Evolutionary conservation across 1,140 invertebrate species (phyloP), one percentile per base, ranked within the genome.

Genomic region (Hypothenemus hampei): DNA sequence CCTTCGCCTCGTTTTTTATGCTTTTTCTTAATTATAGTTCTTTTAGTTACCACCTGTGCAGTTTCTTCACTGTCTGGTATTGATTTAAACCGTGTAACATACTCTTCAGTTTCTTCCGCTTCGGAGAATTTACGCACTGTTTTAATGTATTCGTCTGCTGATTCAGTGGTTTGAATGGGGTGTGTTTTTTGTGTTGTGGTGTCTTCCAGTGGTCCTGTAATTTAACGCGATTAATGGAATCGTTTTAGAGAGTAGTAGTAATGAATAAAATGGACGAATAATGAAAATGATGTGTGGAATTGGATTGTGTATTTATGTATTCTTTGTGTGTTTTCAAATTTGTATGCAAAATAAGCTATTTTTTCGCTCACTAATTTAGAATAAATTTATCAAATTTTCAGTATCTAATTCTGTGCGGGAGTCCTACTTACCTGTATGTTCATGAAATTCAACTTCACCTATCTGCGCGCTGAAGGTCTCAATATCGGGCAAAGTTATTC

Each of bases 91-190:
- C 75, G 78, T 15, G 77, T 78, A 22, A 78, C 65, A 21, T 77
- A 78, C 72, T 78, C 77, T 68, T 77, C 72, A 52, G 72, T 73
- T 72, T 78, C 76, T 70, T 78, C 75, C 41, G 72, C 64, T 67
- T 60, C 41, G 44, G 55, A 57, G 58, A 64, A 51, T 59, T 64
- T 57, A 62, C 61, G 57, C 59, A 64, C 56, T 35, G 63, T 56
- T 46, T 58, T 57, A 52, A 37, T 62, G 46, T 57, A 44, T 57
- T 65, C 62, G 61, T 70, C 65, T 59, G 60, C 63, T 20, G 55
- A 60, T 58, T 64, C 49, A 37, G 57, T 55, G 69, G 69, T 70
- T 21, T 62, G 58, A 55, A 60, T 68, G 59, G 65, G 66, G 52
- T 60, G 68, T 69, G 63, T 69, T 60, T 59, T 72, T 62, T 72